Conservation (phyloP, 2,797 vertebrate genomes). For the Pantherophis alleghaniensis region DNA sequence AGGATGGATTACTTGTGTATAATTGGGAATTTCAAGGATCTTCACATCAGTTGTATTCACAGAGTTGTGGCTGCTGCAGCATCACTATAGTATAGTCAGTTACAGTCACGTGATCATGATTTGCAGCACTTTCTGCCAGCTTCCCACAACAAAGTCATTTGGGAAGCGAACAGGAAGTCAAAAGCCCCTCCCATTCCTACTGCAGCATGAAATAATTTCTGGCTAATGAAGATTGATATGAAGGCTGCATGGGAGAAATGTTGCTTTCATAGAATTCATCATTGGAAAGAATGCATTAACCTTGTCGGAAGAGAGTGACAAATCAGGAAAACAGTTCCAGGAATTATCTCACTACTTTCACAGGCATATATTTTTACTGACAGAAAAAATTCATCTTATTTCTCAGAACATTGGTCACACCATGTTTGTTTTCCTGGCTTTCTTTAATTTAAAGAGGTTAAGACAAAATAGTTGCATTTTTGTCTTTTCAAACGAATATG, state of each 20-base stretch:
- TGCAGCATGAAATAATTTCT: background rate
- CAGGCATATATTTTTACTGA: slow-evolving; percentile 5
- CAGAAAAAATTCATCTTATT: slow-evolving; percentile 8
- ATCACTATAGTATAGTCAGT: background rate
- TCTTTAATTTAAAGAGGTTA: background rate
- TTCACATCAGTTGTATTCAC: background rate
- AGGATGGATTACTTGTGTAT: background rate
- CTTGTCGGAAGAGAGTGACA: background rate
- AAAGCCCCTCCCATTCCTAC: background rate
- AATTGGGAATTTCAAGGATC: background rate
- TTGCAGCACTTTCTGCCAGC: background rate
- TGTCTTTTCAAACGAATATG: background rate
- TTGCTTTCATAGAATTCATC: background rate
- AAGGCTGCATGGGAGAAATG: background rate
- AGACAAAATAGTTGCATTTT: background rate
- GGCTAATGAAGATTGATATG: background rate
- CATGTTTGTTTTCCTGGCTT: background rate
- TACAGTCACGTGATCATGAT: background rate
- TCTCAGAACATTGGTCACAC: background rate
- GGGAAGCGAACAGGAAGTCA: background rate
- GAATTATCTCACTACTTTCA: background rate
- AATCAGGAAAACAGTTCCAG: slow-evolving; percentile 9
- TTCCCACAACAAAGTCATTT: background rate
- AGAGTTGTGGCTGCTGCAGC: background rate
- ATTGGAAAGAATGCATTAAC: slow-evolving; percentile 2